Evolutionary conservation across 2,888 invertebrate genomes (phyloP).

Genomic region (Leucozona laternaria): DNA sequence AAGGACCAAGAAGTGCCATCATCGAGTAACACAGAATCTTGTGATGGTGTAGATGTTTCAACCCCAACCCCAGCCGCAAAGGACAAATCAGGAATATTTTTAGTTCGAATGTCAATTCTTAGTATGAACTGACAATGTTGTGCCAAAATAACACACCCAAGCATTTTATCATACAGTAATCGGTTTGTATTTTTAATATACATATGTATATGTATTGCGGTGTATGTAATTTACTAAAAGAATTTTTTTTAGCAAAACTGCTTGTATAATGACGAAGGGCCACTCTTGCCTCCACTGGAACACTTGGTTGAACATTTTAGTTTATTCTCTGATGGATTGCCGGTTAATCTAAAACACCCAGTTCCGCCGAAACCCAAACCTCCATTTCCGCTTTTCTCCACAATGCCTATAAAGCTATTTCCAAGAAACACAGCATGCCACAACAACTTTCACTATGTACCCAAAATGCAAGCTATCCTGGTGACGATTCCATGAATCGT

Average conservation of each 20-base stretch:
- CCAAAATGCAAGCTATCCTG: slow-evolving; percentile 68
- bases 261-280: slow-evolving; percentile 96
- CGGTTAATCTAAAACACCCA: slow-evolving; percentile 89
- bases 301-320: no score
- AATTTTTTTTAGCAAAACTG: slow-evolving; percentile 81
- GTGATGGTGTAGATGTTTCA: background rate
- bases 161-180: slow-evolving; percentile 90
- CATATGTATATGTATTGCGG: background rate
- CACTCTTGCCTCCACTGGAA: no score
- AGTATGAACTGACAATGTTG: no score
- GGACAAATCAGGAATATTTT: no score
- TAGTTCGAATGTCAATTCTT: no score
- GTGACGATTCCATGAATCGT: slow-evolving; percentile 77
- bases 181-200: slow-evolving; percentile 85
- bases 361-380: slow-evolving; percentile 92
- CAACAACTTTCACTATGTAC: slow-evolving; percentile 50
- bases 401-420: no score
- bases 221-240: no score
- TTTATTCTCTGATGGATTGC: no score
- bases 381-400: slow-evolving; percentile 88
- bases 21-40: background rate
- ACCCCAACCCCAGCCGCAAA: no score
- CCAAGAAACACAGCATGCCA: slow-evolving; percentile 49
- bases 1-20: slow-evolving; percentile 14
- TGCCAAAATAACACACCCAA: no score